Percentiles rank a stretch among this genome's conserved stretches.
phyloP scores from a whole-genome alignment of 2,888 invertebrate species.

The Malacosoma neustria region DNA sequence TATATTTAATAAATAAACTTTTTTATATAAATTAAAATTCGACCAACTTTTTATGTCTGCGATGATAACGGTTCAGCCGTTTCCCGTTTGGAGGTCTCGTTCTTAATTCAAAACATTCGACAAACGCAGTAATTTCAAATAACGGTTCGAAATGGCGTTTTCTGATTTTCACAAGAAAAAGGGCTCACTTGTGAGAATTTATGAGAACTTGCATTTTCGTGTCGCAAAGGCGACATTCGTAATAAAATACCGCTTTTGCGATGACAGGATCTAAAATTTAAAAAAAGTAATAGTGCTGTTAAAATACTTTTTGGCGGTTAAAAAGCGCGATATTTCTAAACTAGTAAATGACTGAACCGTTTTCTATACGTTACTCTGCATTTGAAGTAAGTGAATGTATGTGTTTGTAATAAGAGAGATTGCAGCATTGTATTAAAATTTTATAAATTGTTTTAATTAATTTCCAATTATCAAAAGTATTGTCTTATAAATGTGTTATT shows the following conservation, averaged over 20 bases:
- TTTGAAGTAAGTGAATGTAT: constrained; percentile 28
- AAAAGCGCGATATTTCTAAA: constrained; percentile 8
- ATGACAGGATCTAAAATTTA: constrained; percentile 23
- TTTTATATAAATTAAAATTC: constrained; percentile 16
- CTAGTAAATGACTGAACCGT: constrained; percentile 15
- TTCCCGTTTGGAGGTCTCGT: constrained; percentile 18
- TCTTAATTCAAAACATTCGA: constrained; percentile 14
- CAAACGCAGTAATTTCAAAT: constrained; percentile 13
- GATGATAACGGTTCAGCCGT: constrained; percentile 27
- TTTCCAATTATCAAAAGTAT: constrained; percentile 7
- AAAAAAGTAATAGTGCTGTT: constrained; percentile 4
- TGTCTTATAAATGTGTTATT: constrained; percentile 13
- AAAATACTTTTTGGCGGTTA: constrained; percentile 1
- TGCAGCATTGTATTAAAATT: not conserved
- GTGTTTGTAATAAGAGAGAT: constrained; percentile 13
- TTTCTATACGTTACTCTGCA: constrained; percentile 49
- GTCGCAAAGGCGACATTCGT: constrained; percentile 17
- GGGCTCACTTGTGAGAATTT: constrained; percentile 55
- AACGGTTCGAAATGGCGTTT: constrained; percentile 31
- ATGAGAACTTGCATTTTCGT: constrained; percentile 40
- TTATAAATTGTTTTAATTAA: not conserved
- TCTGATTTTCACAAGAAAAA: constrained; percentile 29
- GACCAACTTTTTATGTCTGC: constrained; percentile 61
- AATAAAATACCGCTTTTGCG: constrained; percentile 9
- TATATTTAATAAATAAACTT: constrained; percentile 20